These are phyloP conservation scores for Fistularia tabacaria DNA, from an alignment of 2,797 vertebrate genomes.

Conservation along the genomic window DNA sequence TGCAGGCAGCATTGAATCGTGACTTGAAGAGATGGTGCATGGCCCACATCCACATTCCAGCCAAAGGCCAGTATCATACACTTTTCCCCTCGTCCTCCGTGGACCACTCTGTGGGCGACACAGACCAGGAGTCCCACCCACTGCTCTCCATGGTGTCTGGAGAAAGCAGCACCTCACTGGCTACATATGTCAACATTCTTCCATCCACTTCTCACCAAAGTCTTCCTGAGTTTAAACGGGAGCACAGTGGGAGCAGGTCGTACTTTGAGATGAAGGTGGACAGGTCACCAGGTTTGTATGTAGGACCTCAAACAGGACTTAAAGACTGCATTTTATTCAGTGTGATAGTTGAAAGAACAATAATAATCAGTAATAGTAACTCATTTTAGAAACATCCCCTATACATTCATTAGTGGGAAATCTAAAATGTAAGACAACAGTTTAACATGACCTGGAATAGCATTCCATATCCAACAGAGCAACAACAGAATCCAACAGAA, in stretches of 20 bases:
- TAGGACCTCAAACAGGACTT: background rate
- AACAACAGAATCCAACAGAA: too few relatives aligned
- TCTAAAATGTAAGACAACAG: too few relatives aligned
- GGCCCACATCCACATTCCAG: constrained; percentile 76
- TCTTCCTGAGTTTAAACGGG: constrained; percentile 21
- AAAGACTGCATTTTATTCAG: too few relatives aligned
- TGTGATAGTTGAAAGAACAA: too few relatives aligned
- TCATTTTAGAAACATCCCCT: background rate
- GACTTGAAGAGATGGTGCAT: constrained; percentile 85
- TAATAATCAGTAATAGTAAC: too few relatives aligned
- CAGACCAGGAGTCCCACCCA: constrained; percentile 44
- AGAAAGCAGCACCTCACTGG: constrained; percentile 66
- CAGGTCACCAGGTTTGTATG: constrained; percentile 51
- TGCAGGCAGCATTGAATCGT: constrained; percentile 75
- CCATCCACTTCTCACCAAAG: constrained; percentile 18
- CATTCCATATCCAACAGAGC: too few relatives aligned
- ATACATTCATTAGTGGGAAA: too few relatives aligned
- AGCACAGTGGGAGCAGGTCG: constrained; percentile 48
- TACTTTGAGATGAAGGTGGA: constrained; percentile 63
- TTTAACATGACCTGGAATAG: too few relatives aligned
- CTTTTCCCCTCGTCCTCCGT: constrained; percentile 65
- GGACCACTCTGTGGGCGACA: constrained; percentile 72
- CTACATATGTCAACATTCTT: constrained; percentile 61
- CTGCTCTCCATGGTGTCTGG: constrained; percentile 52
- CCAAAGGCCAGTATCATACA: constrained; percentile 65